Evolutionary conservation across 2,888 invertebrate genomes (phyloP), one percentile per base, ranked within the genome.

Genomic region (Pseudanteris insignis): DNA sequence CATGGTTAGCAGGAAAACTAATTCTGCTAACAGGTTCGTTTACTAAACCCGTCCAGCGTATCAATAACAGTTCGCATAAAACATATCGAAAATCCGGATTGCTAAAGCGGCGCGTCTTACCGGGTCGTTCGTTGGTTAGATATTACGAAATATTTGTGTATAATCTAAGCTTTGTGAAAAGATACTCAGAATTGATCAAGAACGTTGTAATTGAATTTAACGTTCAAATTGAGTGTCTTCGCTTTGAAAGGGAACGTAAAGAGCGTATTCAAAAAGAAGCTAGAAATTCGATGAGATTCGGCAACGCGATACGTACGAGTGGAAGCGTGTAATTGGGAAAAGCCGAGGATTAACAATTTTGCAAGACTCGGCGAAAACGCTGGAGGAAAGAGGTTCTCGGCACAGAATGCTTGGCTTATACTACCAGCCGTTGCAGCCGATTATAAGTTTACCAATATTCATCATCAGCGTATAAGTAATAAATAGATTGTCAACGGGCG

Each of bases 321-420:
- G 62, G 65, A 58, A 50, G 48, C 62, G 64, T 67, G 68, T 76
- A 79, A 79, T 78, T 79, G 75, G 58, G 73, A 77, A 75, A 76
- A 77, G 75, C 75, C 74, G 70, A 65, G 74, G 75, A 79, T 79
- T 79, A 77, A 79, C 76, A 77, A 76, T 78, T 78, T 77, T 78
- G 78, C 75, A 69, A 73, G 73, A 71, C 72, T 79, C 74, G 73
- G 74, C 78, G 73, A 76, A 79, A 79, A 73, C 67, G 67, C 68
- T 61, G 53, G 1, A 58, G 64, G 67, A 68, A 47, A 68, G 71
- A 71, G 69, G 73, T 69, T 70, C 70, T 67, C 24, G 62, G n/a
- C 54, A 44, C 37, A 47, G 11, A 51, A 47, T 36, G 25, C 15
- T 10, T n/a, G 33, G 32, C 30, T 48, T 54, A 54, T 44, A 40